Percentiles rank a stretch among this genome's conserved stretches.
Conservation (phyloP, 2,113 vertebrate species). For the Butastur rufipennis region DNA sequence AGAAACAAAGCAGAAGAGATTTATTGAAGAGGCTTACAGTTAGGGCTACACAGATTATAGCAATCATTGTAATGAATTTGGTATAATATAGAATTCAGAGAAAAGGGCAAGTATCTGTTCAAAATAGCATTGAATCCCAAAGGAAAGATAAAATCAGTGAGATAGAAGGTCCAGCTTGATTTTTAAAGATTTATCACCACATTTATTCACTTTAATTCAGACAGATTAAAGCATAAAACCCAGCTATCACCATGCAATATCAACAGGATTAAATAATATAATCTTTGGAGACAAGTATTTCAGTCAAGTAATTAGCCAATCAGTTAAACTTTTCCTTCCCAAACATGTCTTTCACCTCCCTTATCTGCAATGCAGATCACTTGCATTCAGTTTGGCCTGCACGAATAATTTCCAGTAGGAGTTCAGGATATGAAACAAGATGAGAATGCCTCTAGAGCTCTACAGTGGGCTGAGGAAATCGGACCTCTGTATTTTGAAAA, state of each 20-base stretch:
- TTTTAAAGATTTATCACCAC: neutral
- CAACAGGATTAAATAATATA: neutral
- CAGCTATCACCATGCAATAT: neutral
- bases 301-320: neutral
- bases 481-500: neutral
- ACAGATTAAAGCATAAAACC: neutral
- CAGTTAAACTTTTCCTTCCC: neutral
- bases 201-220: slow-evolving; percentile 1
- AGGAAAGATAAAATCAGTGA: neutral
- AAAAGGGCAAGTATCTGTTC: slow-evolving; percentile 11
- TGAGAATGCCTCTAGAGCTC: neutral
- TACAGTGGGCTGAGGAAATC: neutral
- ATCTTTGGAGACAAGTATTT: neutral
- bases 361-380: neutral
- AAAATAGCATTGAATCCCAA: neutral
- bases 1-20: neutral
- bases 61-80: neutral
- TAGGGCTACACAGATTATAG: neutral
- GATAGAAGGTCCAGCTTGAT: neutral
- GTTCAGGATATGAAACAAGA: neutral
- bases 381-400: neutral
- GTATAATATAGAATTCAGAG: neutral
- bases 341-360: neutral
- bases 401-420: neutral
- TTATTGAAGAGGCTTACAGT: neutral